Evolutionary conservation across 2,113 vertebrate species (phyloP), one percentile per base, ranked within the genome.

Genomic region (Dasyornis broadbenti): DNA sequence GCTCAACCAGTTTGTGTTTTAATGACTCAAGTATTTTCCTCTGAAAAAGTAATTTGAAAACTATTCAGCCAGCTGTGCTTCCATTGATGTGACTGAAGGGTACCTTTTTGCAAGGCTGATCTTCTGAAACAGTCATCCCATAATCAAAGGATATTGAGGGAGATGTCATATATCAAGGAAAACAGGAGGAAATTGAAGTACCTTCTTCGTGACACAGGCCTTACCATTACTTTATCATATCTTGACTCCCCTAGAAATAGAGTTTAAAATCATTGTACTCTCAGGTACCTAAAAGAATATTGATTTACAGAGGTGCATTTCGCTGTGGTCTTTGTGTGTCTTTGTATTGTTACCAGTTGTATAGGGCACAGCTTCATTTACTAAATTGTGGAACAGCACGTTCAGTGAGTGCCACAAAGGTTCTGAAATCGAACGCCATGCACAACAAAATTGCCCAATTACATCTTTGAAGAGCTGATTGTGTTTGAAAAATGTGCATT

Each of bases 1-100:
- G 75, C 53, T 66, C 40, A 66, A 68, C 22, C 23, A 78, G 33
- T 84, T 60, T 52, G 23, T 66, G n/a, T 80, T 93, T 87, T 84
- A 93, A 83, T 69, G 50, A 87, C 45, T 86, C 39, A 73, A 52
- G 57, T 90, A 59, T 73, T 80, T 94, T 88, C 26, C 21, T 49
- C 66, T 80, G 42, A 83, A 95, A 94, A 89, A 69, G n/a, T 77
- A 77, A 65, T 90, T 72, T 93, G 31, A 92, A 88, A 78, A 80
- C 53, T 70, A 65, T 50, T 82, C 75, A 92, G 24, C n/a, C 79
- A 93, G n/a, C 79, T 96, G 66, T 77, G 52, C 42, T 50, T 70
- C 75, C 80, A 10, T n/a, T 86, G 71, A 83, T 66, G 50, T 59
- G 18, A 90, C 54, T 80, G 59, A 93, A 90, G 30, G 31, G 50